phyloP scores from a whole-genome alignment of 2,113 vertebrate genomes.

The Clupea harengus region DNA sequence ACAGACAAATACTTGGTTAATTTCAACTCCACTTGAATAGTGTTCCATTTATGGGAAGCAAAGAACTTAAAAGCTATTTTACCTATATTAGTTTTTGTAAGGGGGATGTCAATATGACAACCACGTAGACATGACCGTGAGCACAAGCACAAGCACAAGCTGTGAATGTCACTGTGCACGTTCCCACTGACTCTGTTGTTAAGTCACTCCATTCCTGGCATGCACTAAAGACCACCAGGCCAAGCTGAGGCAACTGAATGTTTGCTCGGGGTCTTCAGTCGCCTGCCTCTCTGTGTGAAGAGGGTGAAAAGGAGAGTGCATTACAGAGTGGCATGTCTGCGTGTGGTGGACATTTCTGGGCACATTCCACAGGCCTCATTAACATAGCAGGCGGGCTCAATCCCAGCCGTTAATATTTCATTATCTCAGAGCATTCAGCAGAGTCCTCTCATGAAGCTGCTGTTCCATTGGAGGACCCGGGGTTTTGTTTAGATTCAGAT shows the following conservation, averaged over 20 bases:
- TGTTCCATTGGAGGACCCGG: background rate
- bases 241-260: background rate
- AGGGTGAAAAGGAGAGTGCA: background rate
- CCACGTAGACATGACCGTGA: background rate
- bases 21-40: too few relatives aligned
- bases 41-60: too few relatives aligned
- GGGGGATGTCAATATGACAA: too few relatives aligned
- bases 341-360: slow-evolving; percentile 59
- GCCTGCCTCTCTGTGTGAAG: background rate
- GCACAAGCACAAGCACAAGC: background rate
- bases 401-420: background rate
- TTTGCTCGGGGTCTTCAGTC: background rate
- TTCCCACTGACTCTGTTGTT: background rate
- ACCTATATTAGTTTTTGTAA: too few relatives aligned
- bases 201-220: background rate
- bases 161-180: background rate
- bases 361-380: slow-evolving; percentile 70
- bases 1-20: too few relatives aligned
- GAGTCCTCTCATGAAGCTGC: background rate
- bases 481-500: too few relatives aligned
- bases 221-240: background rate
- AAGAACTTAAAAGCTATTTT: too few relatives aligned
- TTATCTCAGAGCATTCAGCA: background rate
- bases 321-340: slow-evolving; percentile 40
- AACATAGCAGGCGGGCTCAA: slow-evolving; percentile 60